Percentiles rank a stretch among this genome's conserved stretches.
These are phyloP conservation scores for Cydia amplana DNA, from an alignment of 1,140 invertebrate genomes.

Conservation along the genomic window DNA sequence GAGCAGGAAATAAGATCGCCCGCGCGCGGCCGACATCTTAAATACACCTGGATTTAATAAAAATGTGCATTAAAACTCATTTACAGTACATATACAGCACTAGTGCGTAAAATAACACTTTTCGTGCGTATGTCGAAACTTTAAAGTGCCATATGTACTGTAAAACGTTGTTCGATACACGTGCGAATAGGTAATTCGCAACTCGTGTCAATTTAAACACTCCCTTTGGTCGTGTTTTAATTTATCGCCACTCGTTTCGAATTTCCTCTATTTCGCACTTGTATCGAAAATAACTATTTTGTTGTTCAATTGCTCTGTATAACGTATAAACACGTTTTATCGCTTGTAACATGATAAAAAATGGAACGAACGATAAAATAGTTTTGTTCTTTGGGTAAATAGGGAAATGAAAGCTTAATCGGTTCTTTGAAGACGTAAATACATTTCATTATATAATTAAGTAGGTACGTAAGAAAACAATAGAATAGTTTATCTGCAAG, in stretches of 20 bases:
- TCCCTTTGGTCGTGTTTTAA: too few relatives aligned
- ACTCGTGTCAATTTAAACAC: too few relatives aligned
- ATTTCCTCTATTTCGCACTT: too few relatives aligned
- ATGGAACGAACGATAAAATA: not conserved
- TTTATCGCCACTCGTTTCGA: too few relatives aligned
- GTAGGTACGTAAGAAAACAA: not conserved
- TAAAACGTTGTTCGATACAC: too few relatives aligned
- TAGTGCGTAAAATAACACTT: too few relatives aligned
- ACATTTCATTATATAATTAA: not conserved
- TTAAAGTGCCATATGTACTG: too few relatives aligned
- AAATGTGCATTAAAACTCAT: not conserved
- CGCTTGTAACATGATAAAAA: not conserved
- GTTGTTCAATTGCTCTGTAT: not conserved
- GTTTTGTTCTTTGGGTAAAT: not conserved
- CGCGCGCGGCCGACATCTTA: not conserved
- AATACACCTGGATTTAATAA: not conserved
- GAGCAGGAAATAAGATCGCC: conserved; percentile 23
- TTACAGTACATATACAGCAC: too few relatives aligned
- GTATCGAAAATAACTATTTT: too few relatives aligned
- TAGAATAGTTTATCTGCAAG: not conserved
- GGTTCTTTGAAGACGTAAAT: not conserved
- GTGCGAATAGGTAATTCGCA: too few relatives aligned
- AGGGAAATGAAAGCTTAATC: not conserved
- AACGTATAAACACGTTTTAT: not conserved
- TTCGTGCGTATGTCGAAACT: too few relatives aligned